Evolutionary conservation across 2,113 vertebrate genomes (phyloP), one percentile per base, ranked within the genome.

Genomic region (Apus apus): DNA sequence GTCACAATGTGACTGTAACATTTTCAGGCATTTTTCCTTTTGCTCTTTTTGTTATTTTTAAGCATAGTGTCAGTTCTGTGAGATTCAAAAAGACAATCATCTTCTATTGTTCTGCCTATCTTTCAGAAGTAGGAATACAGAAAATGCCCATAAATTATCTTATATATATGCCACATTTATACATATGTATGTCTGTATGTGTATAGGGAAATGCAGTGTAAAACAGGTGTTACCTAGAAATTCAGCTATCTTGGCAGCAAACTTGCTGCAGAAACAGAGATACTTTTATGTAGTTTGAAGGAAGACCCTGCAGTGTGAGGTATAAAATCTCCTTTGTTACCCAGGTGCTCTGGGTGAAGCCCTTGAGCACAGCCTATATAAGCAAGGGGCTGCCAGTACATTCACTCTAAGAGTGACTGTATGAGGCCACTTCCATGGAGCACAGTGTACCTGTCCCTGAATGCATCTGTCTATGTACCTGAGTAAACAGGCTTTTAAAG

Each of bases 391-490:
- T 76, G 65, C 9, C 17, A 13, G 32, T 34, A 61, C 8, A 1
- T n/a, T 60, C 18, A 3, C 36, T 32, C 9, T 40, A 19, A 19
- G 30, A 9, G 3, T 45, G 76, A 23, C 21, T 32, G 23, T 32
- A 13, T 56, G 64, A 66, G 23, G 11, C 25, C 11, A 16, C 23
- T 36, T 45, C 53, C 57, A 8, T 15, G 9, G 21, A 46, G 34
- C 18, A 17, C 21, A 0, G 3, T 40, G 19, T 11, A 45, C 3
- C 11, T 15, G 12, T 15, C 17, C 4, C 5, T 13, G 14, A 38
- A 34, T 11, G 23, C 23, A 50, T 17, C 10, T 54, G 26, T 62
- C 15, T 14, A 38, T 2, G 5, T 14, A 11, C 13, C 45, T 34
- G 50, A 18, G 54, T 7, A 90, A 67, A 71, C 4, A 36, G 38